phyloP scores from a whole-genome alignment of 2,888 invertebrate species.

The Helleia helle region DNA sequence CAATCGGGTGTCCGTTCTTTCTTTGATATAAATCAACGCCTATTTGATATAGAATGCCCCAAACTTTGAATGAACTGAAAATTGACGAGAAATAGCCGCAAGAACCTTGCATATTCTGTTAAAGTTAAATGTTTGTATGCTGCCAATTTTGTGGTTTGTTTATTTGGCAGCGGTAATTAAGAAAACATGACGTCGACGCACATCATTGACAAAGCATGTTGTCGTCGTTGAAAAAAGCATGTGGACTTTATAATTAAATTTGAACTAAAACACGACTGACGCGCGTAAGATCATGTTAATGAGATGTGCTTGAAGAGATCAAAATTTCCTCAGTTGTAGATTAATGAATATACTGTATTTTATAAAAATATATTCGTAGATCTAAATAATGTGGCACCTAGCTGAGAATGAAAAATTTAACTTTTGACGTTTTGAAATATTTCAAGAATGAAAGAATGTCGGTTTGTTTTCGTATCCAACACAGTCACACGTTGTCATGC shows the following conservation, averaged over 20 bases:
- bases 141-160: constrained; percentile 26
- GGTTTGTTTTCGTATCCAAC: no score
- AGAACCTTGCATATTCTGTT: constrained; percentile 11
- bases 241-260: neutral
- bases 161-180: constrained; percentile 17
- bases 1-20: constrained; percentile 9
- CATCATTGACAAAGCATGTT: constrained; percentile 8
- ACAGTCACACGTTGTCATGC: no score
- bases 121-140: constrained; percentile 17
- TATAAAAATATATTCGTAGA: no score
- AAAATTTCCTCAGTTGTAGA: no score
- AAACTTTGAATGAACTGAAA: neutral
- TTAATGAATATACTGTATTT: no score
- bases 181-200: constrained; percentile 13
- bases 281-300: no score
- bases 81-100: neutral
- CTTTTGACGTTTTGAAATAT: no score
- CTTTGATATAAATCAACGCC: neutral
- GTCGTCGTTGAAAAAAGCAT: neutral
- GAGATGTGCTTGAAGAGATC: no score
- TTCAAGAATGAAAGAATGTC: no score
- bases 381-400: no score
- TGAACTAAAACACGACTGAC: neutral
- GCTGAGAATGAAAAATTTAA: no score
- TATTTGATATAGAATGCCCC: neutral